A percentile compares a stretch with the other conserved stretches of the same genome.
phyloP scores from a whole-genome alignment of 2,797 vertebrate species.

The Neoniphon sammara region DNA sequence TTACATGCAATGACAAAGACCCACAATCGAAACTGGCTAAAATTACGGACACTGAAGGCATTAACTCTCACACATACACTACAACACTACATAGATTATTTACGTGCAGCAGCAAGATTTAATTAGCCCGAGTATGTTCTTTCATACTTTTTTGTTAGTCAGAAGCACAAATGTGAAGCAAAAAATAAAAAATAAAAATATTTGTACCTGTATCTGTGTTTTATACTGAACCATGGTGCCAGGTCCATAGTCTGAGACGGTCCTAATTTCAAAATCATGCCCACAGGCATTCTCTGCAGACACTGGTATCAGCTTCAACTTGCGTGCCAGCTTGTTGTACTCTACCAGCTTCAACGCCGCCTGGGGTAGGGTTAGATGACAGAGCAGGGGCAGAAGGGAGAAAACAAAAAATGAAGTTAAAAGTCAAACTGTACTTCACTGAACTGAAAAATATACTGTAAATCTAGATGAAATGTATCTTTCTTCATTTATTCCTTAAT shows the following conservation, averaged over 20 bases:
- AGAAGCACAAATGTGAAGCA: no score
- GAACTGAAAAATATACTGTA: neutral
- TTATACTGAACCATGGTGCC: conserved; percentile 85
- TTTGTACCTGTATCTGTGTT: conserved; percentile 87
- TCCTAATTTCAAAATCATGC: conserved; percentile 91
- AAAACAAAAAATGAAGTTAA: neutral
- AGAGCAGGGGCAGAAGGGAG: neutral
- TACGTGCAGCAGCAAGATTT: neutral
- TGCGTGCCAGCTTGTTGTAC: conserved; percentile 93
- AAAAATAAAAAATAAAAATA: no score
- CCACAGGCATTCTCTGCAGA: conserved; percentile 92
- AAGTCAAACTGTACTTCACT: neutral
- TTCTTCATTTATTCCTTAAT: no score
- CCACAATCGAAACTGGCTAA: neutral
- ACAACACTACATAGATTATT: neutral
- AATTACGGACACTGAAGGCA: neutral
- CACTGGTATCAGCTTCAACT: conserved; percentile 92
- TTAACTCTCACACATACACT: neutral
- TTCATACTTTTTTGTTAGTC: no score
- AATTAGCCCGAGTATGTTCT: no score
- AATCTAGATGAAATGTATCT: neutral
- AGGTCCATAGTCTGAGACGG: conserved; percentile 83
- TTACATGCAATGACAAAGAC: neutral
- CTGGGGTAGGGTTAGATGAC: conserved; percentile 69
- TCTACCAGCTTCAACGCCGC: conserved; percentile 88